These are phyloP conservation scores for Frankliniella intonsa DNA, from an alignment of 2,888 invertebrate species.

Conservation along the genomic window DNA sequence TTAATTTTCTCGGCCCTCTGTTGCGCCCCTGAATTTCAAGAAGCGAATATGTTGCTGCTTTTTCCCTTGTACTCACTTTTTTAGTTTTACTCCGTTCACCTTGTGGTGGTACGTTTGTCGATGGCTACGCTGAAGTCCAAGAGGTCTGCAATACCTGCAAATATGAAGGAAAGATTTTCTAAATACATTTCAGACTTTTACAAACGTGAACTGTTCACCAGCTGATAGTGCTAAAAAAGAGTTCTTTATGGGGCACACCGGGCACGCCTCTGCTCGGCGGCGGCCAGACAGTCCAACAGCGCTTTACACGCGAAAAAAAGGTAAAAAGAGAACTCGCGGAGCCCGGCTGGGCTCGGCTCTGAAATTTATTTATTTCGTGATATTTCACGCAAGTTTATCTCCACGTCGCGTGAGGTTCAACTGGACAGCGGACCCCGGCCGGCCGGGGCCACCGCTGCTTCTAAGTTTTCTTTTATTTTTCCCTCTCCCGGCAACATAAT, in stretches of 20 bases:
- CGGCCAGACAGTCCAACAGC: neutral
- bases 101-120: no score
- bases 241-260: neutral
- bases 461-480: no score
- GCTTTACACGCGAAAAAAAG: neutral
- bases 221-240: neutral
- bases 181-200: no score
- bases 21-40: no score
- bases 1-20: no score
- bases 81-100: no score
- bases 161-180: no score
- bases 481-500: neutral
- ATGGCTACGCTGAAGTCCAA: no score
- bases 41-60: no score
- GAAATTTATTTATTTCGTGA: constrained; percentile 25
- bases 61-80: no score
- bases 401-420: constrained; percentile 8
- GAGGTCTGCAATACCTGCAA: no score
- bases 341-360: neutral
- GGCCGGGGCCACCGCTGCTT: no score
- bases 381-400: constrained; percentile 22
- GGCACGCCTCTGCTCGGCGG: neutral
- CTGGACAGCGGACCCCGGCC: neutral
- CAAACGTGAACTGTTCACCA: neutral
- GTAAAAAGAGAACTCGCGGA: neutral